Evolutionary conservation across 2,888 invertebrate species (phyloP).

Genomic region (Seira sanloemensis): DNA sequence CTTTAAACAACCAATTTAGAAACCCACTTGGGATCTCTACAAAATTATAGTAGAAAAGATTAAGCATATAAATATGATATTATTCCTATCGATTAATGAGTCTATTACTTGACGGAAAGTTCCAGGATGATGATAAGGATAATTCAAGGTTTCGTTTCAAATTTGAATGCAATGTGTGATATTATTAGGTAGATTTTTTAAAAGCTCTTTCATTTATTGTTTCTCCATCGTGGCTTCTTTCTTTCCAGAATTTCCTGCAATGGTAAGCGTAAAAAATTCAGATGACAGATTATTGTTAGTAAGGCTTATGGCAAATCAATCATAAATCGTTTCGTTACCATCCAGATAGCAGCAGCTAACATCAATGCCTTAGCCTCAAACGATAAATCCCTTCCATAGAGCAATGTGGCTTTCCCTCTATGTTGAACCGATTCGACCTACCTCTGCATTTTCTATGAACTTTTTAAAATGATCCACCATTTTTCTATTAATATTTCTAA

Average conservation of each 20-base stretch:
- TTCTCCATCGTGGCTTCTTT: conserved; percentile 63
- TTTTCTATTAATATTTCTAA: neutral
- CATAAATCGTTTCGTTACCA: conserved; percentile 36
- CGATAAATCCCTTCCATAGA: conserved; percentile 41
- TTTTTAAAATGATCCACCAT: neutral
- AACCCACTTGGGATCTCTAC: no score
- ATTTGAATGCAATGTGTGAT: no score
- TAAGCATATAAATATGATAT: no score
- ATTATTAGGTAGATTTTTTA: no score
- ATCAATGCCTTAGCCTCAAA: conserved; percentile 59
- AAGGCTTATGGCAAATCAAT: neutral
- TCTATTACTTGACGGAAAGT: no score
- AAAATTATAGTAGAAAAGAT: no score
- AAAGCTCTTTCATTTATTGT: conserved; percentile 34
- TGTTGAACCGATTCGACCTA: conserved; percentile 54
- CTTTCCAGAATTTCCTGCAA: conserved; percentile 64
- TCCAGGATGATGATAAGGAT: no score
- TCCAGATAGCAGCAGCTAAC: conserved; percentile 63
- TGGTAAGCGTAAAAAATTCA: no score
- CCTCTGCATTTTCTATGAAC: conserved; percentile 43
- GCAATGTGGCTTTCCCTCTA: conserved; percentile 53
- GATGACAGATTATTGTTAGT: neutral
- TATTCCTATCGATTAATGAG: no score
- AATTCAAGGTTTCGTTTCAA: no score
- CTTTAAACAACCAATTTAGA: no score